A percentile compares a stretch with the other conserved stretches of the same genome.
Conservation (phyloP, 2,888 invertebrate genomes). For the Latrodectus elegans region DNA sequence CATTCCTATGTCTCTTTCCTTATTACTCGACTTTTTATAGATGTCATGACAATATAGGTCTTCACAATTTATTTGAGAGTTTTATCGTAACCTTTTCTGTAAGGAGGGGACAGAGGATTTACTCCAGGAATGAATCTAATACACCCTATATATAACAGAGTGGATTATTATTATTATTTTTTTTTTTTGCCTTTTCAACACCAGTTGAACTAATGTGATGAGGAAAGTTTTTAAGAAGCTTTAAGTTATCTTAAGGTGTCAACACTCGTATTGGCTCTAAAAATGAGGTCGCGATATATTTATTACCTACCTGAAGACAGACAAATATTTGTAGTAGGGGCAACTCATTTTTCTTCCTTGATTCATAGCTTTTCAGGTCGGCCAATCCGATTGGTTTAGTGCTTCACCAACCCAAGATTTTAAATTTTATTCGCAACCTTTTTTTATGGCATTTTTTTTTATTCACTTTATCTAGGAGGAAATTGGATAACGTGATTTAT, state of each 20-base stretch:
- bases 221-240: neutral
- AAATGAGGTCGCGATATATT: neutral
- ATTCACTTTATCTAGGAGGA: too few species aligned
- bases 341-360: too few species aligned
- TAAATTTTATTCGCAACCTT: too few species aligned
- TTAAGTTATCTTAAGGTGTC: neutral
- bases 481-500: too few species aligned
- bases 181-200: neutral
- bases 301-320: neutral
- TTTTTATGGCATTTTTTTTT: too few species aligned
- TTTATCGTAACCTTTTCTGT: neutral
- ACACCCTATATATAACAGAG: neutral
- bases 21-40: constrained; percentile 23
- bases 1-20: neutral
- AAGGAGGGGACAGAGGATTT: neutral
- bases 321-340: neutral
- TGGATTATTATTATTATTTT: neutral
- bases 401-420: too few species aligned
- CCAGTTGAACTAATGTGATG: neutral
- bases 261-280: neutral
- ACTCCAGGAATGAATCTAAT: neutral
- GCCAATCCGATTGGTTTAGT: too few species aligned
- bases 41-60: constrained; percentile 16
- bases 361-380: too few species aligned
- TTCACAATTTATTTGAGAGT: constrained; percentile 31